A percentile compares a stretch with the other conserved stretches of the same genome.
phyloP scores from a whole-genome alignment of 1,140 invertebrate genomes.

The Rhyzopertha dominica region DNA sequence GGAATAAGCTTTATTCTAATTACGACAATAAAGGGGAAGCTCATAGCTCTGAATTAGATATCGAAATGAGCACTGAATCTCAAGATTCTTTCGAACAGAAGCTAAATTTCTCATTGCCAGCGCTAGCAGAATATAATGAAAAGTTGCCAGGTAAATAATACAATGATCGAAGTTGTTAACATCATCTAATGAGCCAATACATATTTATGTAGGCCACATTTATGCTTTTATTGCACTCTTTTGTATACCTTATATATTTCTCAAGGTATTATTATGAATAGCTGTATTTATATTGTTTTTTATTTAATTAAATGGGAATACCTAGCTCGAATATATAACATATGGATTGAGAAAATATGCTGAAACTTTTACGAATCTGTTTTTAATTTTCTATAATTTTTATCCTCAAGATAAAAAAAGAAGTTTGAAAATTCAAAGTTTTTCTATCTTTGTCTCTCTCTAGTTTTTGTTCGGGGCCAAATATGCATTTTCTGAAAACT shows the following conservation, averaged over 20 bases:
- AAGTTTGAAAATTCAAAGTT: too few species aligned
- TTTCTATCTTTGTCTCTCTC: too few species aligned
- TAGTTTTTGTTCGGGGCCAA: too few species aligned
- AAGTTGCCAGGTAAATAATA: conserved; percentile 30
- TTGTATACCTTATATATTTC: not conserved
- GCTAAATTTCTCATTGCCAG: conserved; percentile 23
- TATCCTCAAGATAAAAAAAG: too few species aligned
- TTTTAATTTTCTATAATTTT: too few species aligned
- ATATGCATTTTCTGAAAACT: too few species aligned
- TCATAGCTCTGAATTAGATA: conserved; percentile 29
- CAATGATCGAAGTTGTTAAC: not conserved
- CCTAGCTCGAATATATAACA: too few species aligned
- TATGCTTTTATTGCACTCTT: not conserved
- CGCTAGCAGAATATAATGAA: conserved; percentile 28
- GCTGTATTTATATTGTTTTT: not conserved
- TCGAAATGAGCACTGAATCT: conserved; percentile 14
- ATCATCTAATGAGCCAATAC: not conserved
- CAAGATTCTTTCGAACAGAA: conserved; percentile 25
- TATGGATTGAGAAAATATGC: too few species aligned
- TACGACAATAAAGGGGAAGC: conserved; percentile 27
- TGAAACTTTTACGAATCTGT: too few species aligned
- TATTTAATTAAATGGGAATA: not conserved
- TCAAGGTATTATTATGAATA: conserved; percentile 1
- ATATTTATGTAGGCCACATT: not conserved
- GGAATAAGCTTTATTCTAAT: conserved; percentile 22